Conservation (phyloP, 2,797 vertebrate genomes). For the Coccyzus lansbergi region DNA sequence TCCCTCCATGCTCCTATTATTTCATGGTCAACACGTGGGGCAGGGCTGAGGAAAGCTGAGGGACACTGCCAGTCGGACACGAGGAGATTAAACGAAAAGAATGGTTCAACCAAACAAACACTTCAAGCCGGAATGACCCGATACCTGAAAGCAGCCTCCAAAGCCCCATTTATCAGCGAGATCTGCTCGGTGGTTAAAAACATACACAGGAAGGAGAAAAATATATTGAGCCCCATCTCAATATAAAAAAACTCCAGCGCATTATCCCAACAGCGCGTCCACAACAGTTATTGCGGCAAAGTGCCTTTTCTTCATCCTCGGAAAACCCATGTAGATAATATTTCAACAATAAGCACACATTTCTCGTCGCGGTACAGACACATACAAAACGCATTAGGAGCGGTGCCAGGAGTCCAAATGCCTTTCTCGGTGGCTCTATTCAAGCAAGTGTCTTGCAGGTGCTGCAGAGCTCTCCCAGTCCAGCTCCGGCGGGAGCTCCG, state of each 20-base stretch:
- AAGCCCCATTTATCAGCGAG: background rate
- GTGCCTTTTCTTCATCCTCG: slow-evolving; percentile 52
- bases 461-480: slow-evolving; percentile 48
- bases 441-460: slow-evolving; percentile 63
- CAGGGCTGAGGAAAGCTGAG: background rate
- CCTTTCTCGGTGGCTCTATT: slow-evolving; percentile 54
- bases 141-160: background rate
- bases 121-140: background rate
- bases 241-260: background rate
- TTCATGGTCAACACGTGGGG: background rate
- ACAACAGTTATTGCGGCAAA: background rate
- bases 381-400: slow-evolving; percentile 63
- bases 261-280: background rate
- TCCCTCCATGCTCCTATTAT: background rate
- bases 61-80: background rate
- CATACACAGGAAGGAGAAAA: background rate
- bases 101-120: background rate
- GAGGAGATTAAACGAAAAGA: background rate
- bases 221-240: background rate
- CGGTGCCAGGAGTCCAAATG: slow-evolving; percentile 60
- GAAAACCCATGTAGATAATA: slow-evolving; percentile 44
- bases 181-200: background rate
- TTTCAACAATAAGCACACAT: slow-evolving; percentile 57
- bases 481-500: slow-evolving; percentile 68
- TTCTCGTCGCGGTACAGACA: slow-evolving; percentile 60